Percentiles rank a stretch among this genome's conserved stretches.
Evolutionary conservation across 1,140 invertebrate genomes (phyloP).

Genomic region (Luehdorfia chinensis): DNA sequence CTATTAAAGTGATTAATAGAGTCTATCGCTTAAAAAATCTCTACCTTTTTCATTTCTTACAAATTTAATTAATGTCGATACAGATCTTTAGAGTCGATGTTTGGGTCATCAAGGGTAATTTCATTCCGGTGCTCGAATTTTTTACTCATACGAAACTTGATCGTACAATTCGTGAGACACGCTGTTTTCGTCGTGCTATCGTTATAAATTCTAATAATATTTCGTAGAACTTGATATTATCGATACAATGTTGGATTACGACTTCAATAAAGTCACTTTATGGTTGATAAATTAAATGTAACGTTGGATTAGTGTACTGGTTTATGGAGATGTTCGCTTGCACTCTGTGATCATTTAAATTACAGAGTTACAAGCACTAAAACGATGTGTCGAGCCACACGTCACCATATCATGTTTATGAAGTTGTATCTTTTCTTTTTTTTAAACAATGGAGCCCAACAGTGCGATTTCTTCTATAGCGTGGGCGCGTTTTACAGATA

Average conservation of each 20-base stretch:
- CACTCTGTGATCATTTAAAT: slow-evolving; percentile 2
- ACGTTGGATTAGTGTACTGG: not conserved
- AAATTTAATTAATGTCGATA: slow-evolving; percentile 71
- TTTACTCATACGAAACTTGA: slow-evolving; percentile 21
- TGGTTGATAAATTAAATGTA: slow-evolving; percentile 6
- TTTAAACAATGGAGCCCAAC: not conserved
- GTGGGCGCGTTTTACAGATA: too few species aligned
- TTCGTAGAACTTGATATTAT: slow-evolving; percentile 4
- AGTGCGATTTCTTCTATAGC: too few species aligned
- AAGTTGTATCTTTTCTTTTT: too few species aligned
- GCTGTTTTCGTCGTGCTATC: not conserved
- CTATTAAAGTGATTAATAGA: slow-evolving; percentile 71
- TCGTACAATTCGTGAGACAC: slow-evolving; percentile 5
- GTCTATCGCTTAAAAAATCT: slow-evolving; percentile 50
- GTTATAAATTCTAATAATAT: slow-evolving; percentile 9
- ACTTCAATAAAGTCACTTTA: slow-evolving; percentile 8
- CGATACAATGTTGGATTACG: slow-evolving; percentile 9
- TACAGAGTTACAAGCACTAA: slow-evolving; percentile 16
- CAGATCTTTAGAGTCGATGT: slow-evolving; percentile 28
- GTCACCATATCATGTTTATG: not conserved
- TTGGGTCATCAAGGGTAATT: not conserved
- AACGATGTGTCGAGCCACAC: not conserved
- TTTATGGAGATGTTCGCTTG: slow-evolving; percentile 10
- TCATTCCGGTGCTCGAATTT: slow-evolving; percentile 14
- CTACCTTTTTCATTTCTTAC: slow-evolving; percentile 49